Base-by-base conservation (phyloP, 37 sponge, comb jelly and placozoan species). In the Hexactinellida sp. region DNA sequence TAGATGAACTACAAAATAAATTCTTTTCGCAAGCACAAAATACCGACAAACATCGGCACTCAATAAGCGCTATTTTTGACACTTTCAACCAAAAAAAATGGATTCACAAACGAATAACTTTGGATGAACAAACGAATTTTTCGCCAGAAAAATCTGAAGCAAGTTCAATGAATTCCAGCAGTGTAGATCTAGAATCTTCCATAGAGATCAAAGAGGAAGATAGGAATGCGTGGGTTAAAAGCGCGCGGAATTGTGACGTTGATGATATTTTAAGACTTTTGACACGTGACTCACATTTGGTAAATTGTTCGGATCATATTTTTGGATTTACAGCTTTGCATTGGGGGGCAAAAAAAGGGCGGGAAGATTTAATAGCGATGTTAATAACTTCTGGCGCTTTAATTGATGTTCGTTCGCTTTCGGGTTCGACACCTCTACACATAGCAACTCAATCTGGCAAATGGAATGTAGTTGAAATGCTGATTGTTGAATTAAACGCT, bases 1-100 rank as follows among this genome's bases (percentile, higher is more conserved):
- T 63, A n/a, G 76, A 63, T 23, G 76, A 63, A 28, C 13, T 63
- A 63, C 76, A 63, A 63, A 63, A 63, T 63, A 63, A 63, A 63
- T 21, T 63, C 5, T 32, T 3, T n/a, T 23, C 13, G 5, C 76
- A 63, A 63, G 30, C 21, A 5, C 76, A n/a, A 63, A 25, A 63
- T 32, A 63, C 32, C 34, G 28, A 63, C 76, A 63, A 63, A 63
- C 76, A 63, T 23, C 25, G 76, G 13, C 76, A 63, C 76, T 63
- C 76, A 25, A 63, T 63, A 3, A 23, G 13, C 34, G 76, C 76
- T 7, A 63, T 63, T 63, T 63, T 63, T 63, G 76, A 63, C 76
- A 63, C 76, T 25, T 63, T 63, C 34, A 63, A 63, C 30, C 25
- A 63, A 23, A 63, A 63, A 23, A 63, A 63, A 63, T 63, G 76